A percentile compares a stretch with the other conserved stretches of the same genome.
Conservation (phyloP, 2,797 vertebrate genomes). For the Simalia tracyae region DNA sequence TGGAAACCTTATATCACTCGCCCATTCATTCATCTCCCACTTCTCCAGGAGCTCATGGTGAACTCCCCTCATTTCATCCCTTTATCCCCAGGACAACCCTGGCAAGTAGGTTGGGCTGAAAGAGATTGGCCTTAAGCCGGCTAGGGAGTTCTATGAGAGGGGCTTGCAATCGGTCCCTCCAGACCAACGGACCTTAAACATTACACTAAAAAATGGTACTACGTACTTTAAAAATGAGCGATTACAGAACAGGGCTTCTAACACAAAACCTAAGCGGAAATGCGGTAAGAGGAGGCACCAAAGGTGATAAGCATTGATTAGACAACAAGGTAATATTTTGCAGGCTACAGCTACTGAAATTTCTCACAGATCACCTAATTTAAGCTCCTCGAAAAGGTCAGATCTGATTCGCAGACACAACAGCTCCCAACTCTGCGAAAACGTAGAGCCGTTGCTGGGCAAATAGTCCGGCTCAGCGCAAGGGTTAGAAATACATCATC, state of each 20-base stretch:
- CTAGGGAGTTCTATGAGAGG: not conserved
- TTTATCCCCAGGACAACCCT: not conserved
- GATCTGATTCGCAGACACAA: not conserved
- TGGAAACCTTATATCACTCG: not conserved
- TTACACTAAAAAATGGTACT: not conserved
- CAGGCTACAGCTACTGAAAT: not conserved
- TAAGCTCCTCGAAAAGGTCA: too few relatives aligned
- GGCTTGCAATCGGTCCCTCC: not conserved
- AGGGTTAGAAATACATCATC: not conserved
- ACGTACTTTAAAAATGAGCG: not conserved
- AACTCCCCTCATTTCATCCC: not conserved
- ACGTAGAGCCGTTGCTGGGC: not conserved
- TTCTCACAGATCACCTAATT: not conserved
- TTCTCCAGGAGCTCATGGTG: not conserved
- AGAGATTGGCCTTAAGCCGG: not conserved
- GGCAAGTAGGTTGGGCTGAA: not conserved
- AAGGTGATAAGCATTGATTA: not conserved
- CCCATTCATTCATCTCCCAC: not conserved
- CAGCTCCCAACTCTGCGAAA: not conserved
- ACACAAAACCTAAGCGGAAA: not conserved
- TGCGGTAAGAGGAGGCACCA: not conserved
- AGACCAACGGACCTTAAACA: not conserved
- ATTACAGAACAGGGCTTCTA: too few relatives aligned
- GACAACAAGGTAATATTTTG: not conserved
- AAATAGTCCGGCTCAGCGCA: not conserved